Conservation (phyloP, 2,113 vertebrate species). For the Xenopus laevis region DNA sequence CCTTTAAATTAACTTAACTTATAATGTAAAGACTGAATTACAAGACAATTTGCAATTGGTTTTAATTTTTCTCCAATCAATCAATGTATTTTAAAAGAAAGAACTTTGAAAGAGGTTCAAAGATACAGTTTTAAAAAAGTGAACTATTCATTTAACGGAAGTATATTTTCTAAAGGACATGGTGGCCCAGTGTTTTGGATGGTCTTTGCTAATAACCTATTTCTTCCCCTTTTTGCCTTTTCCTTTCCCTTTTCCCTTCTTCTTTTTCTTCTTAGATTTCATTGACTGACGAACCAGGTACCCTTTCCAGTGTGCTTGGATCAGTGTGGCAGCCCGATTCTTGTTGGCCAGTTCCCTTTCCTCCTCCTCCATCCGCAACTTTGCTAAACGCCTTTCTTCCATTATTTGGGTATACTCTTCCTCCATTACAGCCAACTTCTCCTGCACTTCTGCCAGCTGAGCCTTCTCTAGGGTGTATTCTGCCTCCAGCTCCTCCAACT, state of each 20-base stretch:
- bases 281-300: constrained; percentile 71
- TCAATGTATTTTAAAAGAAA: too few relatives aligned
- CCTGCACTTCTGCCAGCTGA: constrained; percentile 62
- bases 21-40: too few relatives aligned
- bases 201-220: too few relatives aligned
- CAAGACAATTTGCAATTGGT: too few relatives aligned
- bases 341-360: constrained; percentile 60
- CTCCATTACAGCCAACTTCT: constrained; percentile 58
- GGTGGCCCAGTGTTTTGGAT: too few relatives aligned
- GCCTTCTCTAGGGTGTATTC: constrained; percentile 60
- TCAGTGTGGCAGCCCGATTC: constrained; percentile 64
- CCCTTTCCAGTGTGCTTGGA: constrained; percentile 84
- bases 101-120: too few relatives aligned
- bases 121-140: too few relatives aligned
- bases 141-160: too few relatives aligned
- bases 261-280: constrained; percentile 61
- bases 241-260: constrained; percentile 49
- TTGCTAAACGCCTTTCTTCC: constrained; percentile 57
- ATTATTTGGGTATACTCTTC: constrained; percentile 68
- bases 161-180: too few relatives aligned
- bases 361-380: constrained; percentile 59
- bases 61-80: too few relatives aligned
- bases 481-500: constrained; percentile 59
- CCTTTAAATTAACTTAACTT: too few relatives aligned
- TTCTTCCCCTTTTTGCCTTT: constrained; percentile 30